Evolutionary conservation across 2,113 vertebrate species (phyloP).

Genomic region (Neodontobutis hainanensis): DNA sequence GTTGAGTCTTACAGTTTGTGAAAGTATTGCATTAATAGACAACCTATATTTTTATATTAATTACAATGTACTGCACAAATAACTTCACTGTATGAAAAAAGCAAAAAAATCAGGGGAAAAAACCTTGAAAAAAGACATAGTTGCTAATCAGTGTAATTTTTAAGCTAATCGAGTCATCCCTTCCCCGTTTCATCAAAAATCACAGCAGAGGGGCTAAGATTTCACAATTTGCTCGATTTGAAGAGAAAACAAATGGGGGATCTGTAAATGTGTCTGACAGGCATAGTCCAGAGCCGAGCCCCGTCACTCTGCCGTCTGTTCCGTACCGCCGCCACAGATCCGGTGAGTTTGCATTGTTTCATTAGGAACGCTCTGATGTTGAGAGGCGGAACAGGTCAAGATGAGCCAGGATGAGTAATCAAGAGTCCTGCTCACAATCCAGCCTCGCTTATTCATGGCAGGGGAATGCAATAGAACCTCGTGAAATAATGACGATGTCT

Average conservation of each 20-base stretch:
- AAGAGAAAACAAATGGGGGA: slow-evolving; percentile 51
- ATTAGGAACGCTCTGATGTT: slow-evolving; percentile 45
- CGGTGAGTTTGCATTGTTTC: slow-evolving; percentile 24
- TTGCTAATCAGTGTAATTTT: slow-evolving; percentile 50
- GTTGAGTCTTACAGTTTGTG: too few relatives aligned
- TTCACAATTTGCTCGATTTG: slow-evolving; percentile 64
- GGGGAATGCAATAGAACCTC: background rate
- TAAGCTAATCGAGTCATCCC: slow-evolving; percentile 23
- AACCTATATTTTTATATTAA: too few relatives aligned
- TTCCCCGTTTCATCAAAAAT: slow-evolving; percentile 57
- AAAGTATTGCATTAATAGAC: too few relatives aligned
- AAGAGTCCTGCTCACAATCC: slow-evolving; percentile 1
- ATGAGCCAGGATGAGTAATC: slow-evolving; percentile 48
- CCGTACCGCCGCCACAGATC: slow-evolving; percentile 34
- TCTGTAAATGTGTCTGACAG: slow-evolving; percentile 60
- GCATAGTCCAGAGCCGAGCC: slow-evolving; percentile 23
- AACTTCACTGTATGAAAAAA: too few relatives aligned
- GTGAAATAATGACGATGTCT: too few relatives aligned
- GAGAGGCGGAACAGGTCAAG: slow-evolving; percentile 36
- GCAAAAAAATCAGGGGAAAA: background rate
- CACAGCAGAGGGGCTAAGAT: slow-evolving; percentile 54
- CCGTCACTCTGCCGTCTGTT: slow-evolving; percentile 5
- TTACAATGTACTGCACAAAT: too few relatives aligned
- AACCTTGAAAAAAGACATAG: slow-evolving; percentile 18
- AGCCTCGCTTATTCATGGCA: slow-evolving; percentile 4